Evolutionary conservation across 2,113 vertebrate genomes (phyloP), one percentile per base, ranked within the genome.

Genomic region (Elachura formosa): DNA sequence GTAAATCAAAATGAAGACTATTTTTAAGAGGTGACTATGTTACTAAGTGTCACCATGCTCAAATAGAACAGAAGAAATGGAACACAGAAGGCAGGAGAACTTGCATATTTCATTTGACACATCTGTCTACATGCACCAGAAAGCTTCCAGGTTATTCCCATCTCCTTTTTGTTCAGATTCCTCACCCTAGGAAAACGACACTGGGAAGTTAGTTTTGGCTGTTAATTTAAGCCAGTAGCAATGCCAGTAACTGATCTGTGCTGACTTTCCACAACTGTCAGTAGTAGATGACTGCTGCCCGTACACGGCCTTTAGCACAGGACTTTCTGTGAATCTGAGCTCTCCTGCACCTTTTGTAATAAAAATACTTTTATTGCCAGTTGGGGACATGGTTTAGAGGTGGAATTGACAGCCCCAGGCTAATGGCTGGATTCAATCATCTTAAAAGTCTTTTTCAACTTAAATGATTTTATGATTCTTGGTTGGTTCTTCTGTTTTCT

Each of bases 241-340:
- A 68, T 11, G 18, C 3, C 38, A 38, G 25, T 31, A 56, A 84
- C 28, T 25, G 34, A 54, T 63, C 4, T 26, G 56, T 58, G 31
- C 62, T 80, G 68, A 62, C 40, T 20, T 77, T 63, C 64, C 62
- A 61, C 51, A 82, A 40, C 1, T 56, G 61, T n/a, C 61, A 31
- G 48, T 26, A 41, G 28, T 6, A 64, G 33, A 33, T 38, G 76
- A 75, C 69, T 46, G 36, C 49, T 84, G 69, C 56, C 41, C 3
- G 0, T 12, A 51, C 3, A 18, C 0, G 0, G 49, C 49, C 26
- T 25, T 41, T 26, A 68, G 33, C 55, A 71, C 26, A 68, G 63
- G 34, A 38, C 82, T 67, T 55, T 29, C 66, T 72, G 33, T 64
- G 66, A 61, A 34, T 62, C 26, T 73, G 18, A 63, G 29, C 58